phyloP scores from a whole-genome alignment of 2,113 vertebrate species.

The Copsychus sechellarum region DNA sequence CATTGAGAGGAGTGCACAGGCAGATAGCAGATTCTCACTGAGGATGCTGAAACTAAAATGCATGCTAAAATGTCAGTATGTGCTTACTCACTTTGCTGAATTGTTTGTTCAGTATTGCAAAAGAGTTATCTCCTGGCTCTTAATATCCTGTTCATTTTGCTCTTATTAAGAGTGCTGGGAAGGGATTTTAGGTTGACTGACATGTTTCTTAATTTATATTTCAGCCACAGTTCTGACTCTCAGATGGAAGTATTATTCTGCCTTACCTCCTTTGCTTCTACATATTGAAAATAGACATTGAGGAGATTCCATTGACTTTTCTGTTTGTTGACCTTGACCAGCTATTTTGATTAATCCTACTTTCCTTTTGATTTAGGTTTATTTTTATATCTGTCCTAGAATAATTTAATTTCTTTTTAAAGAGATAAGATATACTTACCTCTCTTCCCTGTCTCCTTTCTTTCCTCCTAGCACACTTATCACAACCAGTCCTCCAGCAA shows the following conservation, averaged over 20 bases:
- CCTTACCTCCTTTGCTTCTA: not conserved
- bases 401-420: not conserved
- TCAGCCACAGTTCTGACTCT: not conserved
- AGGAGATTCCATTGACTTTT: not conserved
- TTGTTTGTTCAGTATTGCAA: not conserved
- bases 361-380: slow-evolving; percentile 1
- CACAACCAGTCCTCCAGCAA: not conserved
- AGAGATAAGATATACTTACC: not conserved
- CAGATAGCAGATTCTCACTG: not conserved
- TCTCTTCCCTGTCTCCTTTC: not conserved
- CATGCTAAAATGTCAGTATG: not conserved
- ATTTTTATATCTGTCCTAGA: slow-evolving; percentile 14
- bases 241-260: not conserved
- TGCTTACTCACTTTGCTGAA: slow-evolving; percentile 34
- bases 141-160: slow-evolving; percentile 51
- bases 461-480: not conserved
- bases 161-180: not conserved
- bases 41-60: not conserved
- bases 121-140: not conserved
- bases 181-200: slow-evolving; percentile 3
- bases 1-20: not conserved
- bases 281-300: not conserved
- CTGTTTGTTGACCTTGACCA: slow-evolving; percentile 8
- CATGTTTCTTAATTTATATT: not conserved
- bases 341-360: slow-evolving; percentile 31